A percentile compares a stretch with the other conserved stretches of the same genome.
These are phyloP conservation scores for Hyles euphorbiae DNA, from an alignment of 1,140 invertebrate genomes.

Conservation along the genomic window DNA sequence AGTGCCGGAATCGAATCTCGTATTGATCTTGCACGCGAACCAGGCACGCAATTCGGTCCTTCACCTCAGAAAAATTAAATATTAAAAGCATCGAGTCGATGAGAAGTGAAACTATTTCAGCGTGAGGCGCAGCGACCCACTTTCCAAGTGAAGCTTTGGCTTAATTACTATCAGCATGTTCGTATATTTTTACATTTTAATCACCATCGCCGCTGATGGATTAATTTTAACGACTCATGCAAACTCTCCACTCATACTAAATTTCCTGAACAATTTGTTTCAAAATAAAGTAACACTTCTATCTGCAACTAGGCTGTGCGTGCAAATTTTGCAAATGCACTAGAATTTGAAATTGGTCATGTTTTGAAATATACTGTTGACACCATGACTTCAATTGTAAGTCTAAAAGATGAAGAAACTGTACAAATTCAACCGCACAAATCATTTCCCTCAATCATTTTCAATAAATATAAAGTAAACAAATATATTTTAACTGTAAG, in stretches of 20 bases:
- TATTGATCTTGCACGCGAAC: conserved; percentile 44
- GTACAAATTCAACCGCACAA: no score
- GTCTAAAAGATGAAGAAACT: no score
- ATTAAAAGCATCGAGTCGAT: conserved; percentile 17
- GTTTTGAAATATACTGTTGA: no score
- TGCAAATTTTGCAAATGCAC: no score
- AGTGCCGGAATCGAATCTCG: conserved; percentile 49
- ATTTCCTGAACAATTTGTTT: no score
- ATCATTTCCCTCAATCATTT: no score
- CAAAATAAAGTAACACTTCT: no score
- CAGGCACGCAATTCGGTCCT: conserved; percentile 38
- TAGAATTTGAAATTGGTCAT: no score
- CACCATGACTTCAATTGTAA: no score
- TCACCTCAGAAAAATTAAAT: conserved; percentile 40
- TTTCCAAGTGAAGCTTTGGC: conserved; percentile 22
- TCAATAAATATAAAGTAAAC: no score
- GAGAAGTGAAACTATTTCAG: conserved; percentile 32
- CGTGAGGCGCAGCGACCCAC: conserved; percentile 15
- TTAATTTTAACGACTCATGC: conserved; percentile 4
- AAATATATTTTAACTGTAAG: no score
- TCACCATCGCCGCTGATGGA: neutral
- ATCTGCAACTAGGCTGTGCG: no score
- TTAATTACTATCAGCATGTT: conserved; percentile 19
- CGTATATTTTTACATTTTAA: conserved; percentile 2
- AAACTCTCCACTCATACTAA: neutral